These are phyloP conservation scores for Drosophila prolongata DNA, from an alignment of 2,888 invertebrate species.

Conservation along the genomic window DNA sequence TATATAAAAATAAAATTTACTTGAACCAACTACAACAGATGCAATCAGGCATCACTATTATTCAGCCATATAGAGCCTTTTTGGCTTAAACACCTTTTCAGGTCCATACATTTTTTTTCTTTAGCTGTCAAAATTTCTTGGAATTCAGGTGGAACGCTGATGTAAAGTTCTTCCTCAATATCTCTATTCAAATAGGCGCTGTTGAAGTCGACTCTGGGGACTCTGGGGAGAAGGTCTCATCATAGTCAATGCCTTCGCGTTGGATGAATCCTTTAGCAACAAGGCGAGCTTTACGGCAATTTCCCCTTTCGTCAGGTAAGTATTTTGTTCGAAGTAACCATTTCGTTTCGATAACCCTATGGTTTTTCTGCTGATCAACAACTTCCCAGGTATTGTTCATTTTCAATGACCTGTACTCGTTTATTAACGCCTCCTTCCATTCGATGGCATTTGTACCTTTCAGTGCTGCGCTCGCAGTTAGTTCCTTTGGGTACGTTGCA, in stretches of 20 bases:
- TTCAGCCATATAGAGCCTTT: neutral
- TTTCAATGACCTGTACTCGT: slow-evolving; percentile 9
- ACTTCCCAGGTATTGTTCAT: slow-evolving; percentile 1
- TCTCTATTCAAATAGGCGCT: neutral
- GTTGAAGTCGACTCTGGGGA: slow-evolving; percentile 1
- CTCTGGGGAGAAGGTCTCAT: slow-evolving; percentile 6
- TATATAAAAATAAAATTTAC: too few relatives aligned
- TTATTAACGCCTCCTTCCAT: slow-evolving; percentile 4
- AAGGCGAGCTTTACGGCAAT: slow-evolving; percentile 2
- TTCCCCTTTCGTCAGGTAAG: neutral
- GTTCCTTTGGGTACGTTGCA: slow-evolving; percentile 5
- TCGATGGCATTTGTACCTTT: slow-evolving; percentile 3
- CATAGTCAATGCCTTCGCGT: slow-evolving; percentile 6
- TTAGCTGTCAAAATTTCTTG: neutral
- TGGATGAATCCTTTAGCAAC: slow-evolving; percentile 4
- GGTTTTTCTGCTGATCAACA: neutral
- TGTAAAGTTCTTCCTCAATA: neutral
- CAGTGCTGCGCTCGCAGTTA: neutral
- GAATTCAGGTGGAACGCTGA: slow-evolving; percentile 5
- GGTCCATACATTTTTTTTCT: neutral
- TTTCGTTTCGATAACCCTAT: slow-evolving; percentile 6
- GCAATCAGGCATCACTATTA: too few relatives aligned
- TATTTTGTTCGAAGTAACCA: neutral
- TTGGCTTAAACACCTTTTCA: neutral
- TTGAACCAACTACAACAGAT: too few relatives aligned